A percentile compares a stretch with the other conserved stretches of the same genome.
phyloP scores from a whole-genome alignment of 1,140 invertebrate species.

The Samia ricini region DNA sequence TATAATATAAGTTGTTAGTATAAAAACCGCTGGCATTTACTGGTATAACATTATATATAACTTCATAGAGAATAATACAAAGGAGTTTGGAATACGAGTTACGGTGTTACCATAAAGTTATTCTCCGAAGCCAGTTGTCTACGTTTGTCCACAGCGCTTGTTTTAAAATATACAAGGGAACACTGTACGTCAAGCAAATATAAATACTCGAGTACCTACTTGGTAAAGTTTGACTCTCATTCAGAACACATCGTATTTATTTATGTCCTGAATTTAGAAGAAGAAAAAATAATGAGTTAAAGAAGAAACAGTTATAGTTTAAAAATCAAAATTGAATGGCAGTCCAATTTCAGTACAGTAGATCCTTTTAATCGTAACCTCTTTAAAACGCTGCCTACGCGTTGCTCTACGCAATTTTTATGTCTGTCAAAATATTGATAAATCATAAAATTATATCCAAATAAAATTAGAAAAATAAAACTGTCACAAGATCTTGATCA shows the following conservation, averaged over 20 bases:
- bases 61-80: neutral
- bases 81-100: neutral
- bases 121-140: conserved; percentile 9
- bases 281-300: neutral
- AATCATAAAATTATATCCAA: no score
- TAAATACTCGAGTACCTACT: neutral
- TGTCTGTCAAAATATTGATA: no score
- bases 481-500: no score
- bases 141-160: neutral
- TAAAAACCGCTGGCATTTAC: neutral
- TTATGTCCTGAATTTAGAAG: neutral
- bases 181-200: neutral
- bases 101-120: neutral
- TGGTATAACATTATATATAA: neutral
- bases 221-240: neutral
- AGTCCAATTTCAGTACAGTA: no score
- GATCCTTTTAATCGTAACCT: no score
- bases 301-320: neutral
- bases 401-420: no score
- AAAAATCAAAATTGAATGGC: no score
- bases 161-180: conserved; percentile 1
- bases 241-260: neutral
- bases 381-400: no score
- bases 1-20: neutral
- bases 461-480: no score